Conservation (phyloP, 2,797 vertebrate genomes). For the Parauchenoglanis punctatus region DNA sequence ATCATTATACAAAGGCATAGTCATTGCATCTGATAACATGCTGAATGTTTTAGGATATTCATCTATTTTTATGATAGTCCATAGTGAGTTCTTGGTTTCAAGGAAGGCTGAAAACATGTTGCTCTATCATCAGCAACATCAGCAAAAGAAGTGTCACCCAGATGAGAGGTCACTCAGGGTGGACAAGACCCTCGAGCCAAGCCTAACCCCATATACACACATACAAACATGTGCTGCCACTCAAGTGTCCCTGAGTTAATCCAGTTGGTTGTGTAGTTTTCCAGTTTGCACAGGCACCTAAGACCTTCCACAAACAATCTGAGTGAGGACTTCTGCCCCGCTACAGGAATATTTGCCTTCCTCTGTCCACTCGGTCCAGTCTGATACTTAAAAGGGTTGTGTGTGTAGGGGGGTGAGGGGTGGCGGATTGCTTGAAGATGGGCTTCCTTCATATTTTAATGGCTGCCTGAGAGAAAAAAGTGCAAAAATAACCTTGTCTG, state of each 20-base stretch:
- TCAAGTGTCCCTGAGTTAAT: constrained; percentile 73
- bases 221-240: constrained; percentile 64
- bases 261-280: constrained; percentile 70
- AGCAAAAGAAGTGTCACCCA: constrained; percentile 73
- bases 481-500: constrained; percentile 56
- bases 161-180: constrained; percentile 75
- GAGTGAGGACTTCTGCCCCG: constrained; percentile 72
- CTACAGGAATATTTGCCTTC: constrained; percentile 71
- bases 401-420: neutral
- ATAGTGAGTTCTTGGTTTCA: constrained; percentile 5
- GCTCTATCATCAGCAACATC: constrained; percentile 70
- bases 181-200: constrained; percentile 73
- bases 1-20: neutral
- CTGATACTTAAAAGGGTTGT: constrained; percentile 46
- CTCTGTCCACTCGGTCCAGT: constrained; percentile 58
- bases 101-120: neutral
- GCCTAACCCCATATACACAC: constrained; percentile 48
- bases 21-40: neutral
- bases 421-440: constrained; percentile 46
- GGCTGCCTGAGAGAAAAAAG: constrained; percentile 46
- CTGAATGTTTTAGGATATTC: neutral
- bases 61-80: neutral
- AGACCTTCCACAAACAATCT: constrained; percentile 80
- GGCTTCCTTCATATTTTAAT: constrained; percentile 63
- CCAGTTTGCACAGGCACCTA: constrained; percentile 74